Base-by-base conservation (phyloP, 64 coral and sea anemone genomes). In the Acropora yongei region DNA sequence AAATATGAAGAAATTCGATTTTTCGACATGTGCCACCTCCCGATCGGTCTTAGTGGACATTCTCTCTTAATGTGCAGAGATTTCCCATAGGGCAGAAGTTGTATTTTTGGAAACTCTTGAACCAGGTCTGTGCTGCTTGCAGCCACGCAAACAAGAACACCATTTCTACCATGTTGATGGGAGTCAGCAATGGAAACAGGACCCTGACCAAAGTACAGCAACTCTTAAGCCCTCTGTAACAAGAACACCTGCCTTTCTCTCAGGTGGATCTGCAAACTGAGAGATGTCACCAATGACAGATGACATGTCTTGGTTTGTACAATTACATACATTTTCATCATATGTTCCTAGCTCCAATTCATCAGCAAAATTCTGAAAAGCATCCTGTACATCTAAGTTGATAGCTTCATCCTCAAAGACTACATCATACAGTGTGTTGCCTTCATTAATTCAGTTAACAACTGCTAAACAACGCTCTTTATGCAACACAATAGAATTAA, bases 171-270 rank as follows among this genome's bases (percentile, higher is more conserved):
- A 77, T 20, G 75, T 77, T 44, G 41, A 77, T 77, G 75, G 75
- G 75, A 77, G 46, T 77, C 75, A 63, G 13, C 6, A 1, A 63
- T 63, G 13, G 7, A 63, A 63, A 63, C 60, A 63, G 60, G 60
- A 63, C 11, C 60, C 13, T 2, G 10, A 63, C 60, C 60, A 63
- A 63, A 63, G 60, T 12, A 63, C 60, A 63, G 60, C 60, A 78
- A 45, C 76, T 47, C 3, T 16, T 47, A 78, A 47, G 9, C 17
- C 42, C 76, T 78, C 76, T 40, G 76, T 78, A 4, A 78, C 47
- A 78, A 78, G 76, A 78, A 46, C 43, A 46, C 76, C 76, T 78
- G 76, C 76, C 12, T 78, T 78, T 78, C 76, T 48, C 10, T 78
- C 16, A 47, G 2, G 2, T 47, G 10, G 42, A 16, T 78, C 76